These are phyloP conservation scores for Spisula subtruncata DNA, from an alignment of 2,888 invertebrate genomes.

Conservation along the genomic window DNA sequence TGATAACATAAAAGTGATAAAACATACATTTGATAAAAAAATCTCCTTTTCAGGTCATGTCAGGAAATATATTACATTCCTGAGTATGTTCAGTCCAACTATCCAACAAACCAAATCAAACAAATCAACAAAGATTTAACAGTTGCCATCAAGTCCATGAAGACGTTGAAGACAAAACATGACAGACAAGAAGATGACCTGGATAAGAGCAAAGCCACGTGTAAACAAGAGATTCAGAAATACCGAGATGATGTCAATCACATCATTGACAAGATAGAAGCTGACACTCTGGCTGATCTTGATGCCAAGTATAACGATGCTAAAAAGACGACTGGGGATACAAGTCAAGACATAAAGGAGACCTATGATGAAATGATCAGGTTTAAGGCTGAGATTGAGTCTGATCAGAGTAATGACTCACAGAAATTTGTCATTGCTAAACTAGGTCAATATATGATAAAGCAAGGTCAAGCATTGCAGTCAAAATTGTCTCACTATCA, in stretches of 20 bases:
- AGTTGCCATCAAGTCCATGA: background rate
- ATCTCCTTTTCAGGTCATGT: background rate
- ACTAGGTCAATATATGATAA: background rate
- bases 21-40: no score
- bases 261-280: constrained; percentile 6
- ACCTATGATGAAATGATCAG: background rate
- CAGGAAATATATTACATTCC: constrained; percentile 13
- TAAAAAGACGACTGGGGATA: background rate
- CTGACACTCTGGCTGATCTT: background rate
- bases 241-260: constrained; percentile 4
- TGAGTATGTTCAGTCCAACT: background rate
- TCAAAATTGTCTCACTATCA: background rate
- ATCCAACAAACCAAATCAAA: background rate
- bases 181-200: background rate
- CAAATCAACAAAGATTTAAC: background rate
- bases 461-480: background rate
- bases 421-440: constrained; percentile 25
- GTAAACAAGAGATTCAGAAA: background rate
- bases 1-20: no score
- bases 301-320: background rate
- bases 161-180: background rate
- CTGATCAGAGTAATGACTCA: background rate
- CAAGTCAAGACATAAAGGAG: background rate
- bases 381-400: background rate
- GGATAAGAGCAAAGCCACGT: background rate